phyloP scores from a whole-genome alignment of 2,888 invertebrate species.

The Chrysolina oricalcia region DNA sequence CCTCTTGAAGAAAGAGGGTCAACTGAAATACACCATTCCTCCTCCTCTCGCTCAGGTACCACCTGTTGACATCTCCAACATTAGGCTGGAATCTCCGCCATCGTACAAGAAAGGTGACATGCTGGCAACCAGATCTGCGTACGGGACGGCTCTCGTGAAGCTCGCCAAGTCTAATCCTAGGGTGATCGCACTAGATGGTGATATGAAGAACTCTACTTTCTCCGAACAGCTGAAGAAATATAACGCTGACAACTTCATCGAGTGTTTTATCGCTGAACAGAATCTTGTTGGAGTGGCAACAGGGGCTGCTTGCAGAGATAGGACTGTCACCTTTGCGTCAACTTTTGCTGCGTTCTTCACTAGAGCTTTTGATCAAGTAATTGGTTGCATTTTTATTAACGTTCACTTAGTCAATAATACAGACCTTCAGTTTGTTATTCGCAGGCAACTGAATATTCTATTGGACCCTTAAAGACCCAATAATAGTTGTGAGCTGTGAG shows the following conservation, averaged over 20 bases:
- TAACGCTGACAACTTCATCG: constrained; percentile 85
- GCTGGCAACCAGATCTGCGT: constrained; percentile 93
- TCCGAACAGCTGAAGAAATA: constrained; percentile 90
- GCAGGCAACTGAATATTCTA: not conserved
- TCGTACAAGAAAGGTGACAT: constrained; percentile 84
- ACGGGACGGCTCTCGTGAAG: constrained; percentile 94
- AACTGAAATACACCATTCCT: constrained; percentile 72
- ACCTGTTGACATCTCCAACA: constrained; percentile 79
- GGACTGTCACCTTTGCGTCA: constrained; percentile 94
- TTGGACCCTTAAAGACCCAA: no score
- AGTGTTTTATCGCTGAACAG: constrained; percentile 99
- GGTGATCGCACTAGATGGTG: constrained; percentile 95
- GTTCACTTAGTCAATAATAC: no score
- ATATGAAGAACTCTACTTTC: constrained; percentile 98
- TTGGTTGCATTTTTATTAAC: not conserved
- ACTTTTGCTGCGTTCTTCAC: constrained; percentile 99
- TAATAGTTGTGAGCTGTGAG: no score
- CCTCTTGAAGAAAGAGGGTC: constrained; percentile 80
- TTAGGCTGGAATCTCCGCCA: constrained; percentile 85
- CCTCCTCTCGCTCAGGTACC: constrained; percentile 83
- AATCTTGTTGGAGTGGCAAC: constrained; percentile 96
- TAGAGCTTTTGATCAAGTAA: constrained; percentile 94
- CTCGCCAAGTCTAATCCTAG: constrained; percentile 82
- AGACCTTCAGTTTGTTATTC: no score
- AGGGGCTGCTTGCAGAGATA: constrained; percentile 94